A percentile compares a stretch with the other conserved stretches of the same genome.
Conservation (phyloP, 1,140 invertebrate species). For the Babylonia areolata region DNA sequence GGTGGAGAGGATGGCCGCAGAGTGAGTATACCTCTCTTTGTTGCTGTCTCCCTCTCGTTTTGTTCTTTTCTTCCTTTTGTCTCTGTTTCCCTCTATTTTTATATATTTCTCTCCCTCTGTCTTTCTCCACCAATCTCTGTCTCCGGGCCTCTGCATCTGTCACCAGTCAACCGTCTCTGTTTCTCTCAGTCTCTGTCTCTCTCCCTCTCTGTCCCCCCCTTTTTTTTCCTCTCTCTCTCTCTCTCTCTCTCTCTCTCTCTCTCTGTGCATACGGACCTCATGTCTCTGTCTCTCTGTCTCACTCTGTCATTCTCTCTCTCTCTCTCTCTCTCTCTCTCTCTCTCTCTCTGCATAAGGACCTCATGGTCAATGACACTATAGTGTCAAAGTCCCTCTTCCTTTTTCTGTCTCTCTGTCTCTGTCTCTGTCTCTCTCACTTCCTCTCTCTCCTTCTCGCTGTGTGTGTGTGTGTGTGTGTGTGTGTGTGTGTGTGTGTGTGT, state of each 20-base stretch:
- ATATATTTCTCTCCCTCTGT: neutral
- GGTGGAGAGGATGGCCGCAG: conserved; percentile 61
- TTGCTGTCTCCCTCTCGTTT: neutral
- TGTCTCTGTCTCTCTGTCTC: neutral
- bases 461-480: no score
- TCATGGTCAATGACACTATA: no score
- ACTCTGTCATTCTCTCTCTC: neutral
- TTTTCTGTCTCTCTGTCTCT: neutral
- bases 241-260: neutral
- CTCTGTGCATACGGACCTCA: no score
- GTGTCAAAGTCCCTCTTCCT: neutral
- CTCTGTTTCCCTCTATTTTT: neutral
- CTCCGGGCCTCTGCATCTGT: no score
- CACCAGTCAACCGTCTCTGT: no score
- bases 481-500: no score
- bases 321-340: neutral
- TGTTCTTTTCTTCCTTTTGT: neutral
- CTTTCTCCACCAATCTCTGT: neutral
- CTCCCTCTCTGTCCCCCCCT: neutral
- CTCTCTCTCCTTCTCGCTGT: neutral
- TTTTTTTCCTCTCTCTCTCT: neutral
- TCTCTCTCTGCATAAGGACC: neutral
- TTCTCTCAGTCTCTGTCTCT: neutral
- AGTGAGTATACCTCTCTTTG: conserved; percentile 46
- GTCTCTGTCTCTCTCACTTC: neutral